Percentiles rank a stretch among this genome's conserved stretches.
Conservation (phyloP, 2,113 vertebrate species). For the human (Homo sapiens) region DNA sequence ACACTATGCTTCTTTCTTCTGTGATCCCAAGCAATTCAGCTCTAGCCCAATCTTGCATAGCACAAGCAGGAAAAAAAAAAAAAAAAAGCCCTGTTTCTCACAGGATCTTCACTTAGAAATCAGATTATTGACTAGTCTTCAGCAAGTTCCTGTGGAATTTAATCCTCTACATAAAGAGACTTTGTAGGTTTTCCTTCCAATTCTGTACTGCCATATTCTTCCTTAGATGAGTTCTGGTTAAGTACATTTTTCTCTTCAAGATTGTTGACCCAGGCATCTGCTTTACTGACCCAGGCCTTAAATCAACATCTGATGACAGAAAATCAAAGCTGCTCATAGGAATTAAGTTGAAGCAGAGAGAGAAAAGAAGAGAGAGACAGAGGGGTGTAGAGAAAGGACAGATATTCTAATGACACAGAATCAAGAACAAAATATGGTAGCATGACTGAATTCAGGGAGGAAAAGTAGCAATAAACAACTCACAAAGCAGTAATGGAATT, state of each 20-base stretch:
- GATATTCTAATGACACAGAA: not conserved
- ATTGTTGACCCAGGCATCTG: not conserved
- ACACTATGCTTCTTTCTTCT: not conserved
- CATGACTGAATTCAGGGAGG: not conserved
- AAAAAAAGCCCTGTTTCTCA: not conserved
- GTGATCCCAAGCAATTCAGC: not conserved
- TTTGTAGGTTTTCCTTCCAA: not conserved
- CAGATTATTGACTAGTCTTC: not conserved
- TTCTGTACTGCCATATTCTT: not conserved
- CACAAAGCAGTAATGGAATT: not conserved
- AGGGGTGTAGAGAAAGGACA: not conserved
- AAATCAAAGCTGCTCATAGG: constrained; percentile 3
- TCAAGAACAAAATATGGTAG: not conserved
- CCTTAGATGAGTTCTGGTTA: not conserved
- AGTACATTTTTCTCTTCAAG: not conserved
- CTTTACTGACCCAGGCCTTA: not conserved
- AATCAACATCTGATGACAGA: not conserved
- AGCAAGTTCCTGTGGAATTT: not conserved
- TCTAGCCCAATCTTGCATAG: not conserved
- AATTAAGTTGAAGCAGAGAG: not conserved
- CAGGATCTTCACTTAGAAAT: not conserved
- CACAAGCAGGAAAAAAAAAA: not conserved
- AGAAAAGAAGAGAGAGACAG: not conserved
- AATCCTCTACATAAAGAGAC: not conserved
- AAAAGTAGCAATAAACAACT: not conserved